Percentiles rank a stretch among this genome's conserved stretches.
Conservation (phyloP, 35 echinoderm and acorn worm genomes). For the Holothuria glaberrima region DNA sequence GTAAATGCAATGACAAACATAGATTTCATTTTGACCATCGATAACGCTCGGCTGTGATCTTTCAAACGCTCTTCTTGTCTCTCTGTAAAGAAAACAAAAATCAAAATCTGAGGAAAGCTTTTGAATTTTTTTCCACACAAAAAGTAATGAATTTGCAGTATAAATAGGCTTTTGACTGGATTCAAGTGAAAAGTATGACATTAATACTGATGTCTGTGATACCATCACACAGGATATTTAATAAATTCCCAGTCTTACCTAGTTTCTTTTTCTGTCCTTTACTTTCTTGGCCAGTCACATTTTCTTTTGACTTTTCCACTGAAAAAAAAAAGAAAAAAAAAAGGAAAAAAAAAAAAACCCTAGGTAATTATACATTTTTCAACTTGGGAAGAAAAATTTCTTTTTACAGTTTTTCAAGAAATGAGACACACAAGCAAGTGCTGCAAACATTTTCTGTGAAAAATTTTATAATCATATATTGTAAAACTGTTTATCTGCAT, state of each 20-base stretch:
- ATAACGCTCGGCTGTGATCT: slow-evolving; percentile 89
- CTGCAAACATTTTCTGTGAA: too few relatives aligned
- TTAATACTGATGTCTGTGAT: not conserved
- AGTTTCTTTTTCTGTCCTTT: slow-evolving; percentile 99
- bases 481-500: too few relatives aligned
- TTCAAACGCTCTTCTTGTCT: slow-evolving; percentile 94
- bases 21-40: slow-evolving; percentile 99
- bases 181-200: too few relatives aligned
- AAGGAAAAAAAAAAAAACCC: too few relatives aligned
- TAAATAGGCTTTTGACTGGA: not conserved
- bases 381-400: too few relatives aligned
- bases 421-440: too few relatives aligned
- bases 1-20: slow-evolving; percentile 99
- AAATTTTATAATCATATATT: too few relatives aligned
- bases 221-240: not conserved
- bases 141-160: not conserved
- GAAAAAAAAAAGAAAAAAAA: slow-evolving; percentile 39
- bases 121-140: too few relatives aligned
- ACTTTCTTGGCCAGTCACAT: slow-evolving; percentile 72
- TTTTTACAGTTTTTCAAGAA: too few relatives aligned
- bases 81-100: slow-evolving; percentile 59
- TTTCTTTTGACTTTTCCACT: slow-evolving; percentile 98
- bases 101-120: too few relatives aligned
- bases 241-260: slow-evolving; percentile 44
- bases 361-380: too few relatives aligned